phyloP scores from a whole-genome alignment of 2,113 vertebrate species.

The Syngnathoides biaculeatus region DNA sequence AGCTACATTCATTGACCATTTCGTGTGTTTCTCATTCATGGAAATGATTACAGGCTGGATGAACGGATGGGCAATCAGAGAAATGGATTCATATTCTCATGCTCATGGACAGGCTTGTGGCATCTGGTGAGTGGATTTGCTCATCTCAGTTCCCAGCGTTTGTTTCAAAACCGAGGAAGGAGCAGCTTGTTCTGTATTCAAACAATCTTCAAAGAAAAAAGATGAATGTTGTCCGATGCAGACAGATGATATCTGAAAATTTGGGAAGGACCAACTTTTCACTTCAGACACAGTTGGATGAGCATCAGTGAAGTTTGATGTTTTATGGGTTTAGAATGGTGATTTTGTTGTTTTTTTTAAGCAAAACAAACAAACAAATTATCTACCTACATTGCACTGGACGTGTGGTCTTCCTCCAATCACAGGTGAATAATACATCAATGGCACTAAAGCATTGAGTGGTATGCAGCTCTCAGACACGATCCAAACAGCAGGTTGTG shows the following conservation, averaged over 20 bases:
- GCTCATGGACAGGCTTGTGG: constrained; percentile 32
- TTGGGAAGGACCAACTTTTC: not conserved
- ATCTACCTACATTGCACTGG: not conserved
- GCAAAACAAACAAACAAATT: not conserved
- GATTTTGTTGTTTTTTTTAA: not conserved
- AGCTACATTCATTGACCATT: not conserved
- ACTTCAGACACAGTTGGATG: not conserved
- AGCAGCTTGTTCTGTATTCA: not conserved
- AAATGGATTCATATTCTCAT: constrained; percentile 46
- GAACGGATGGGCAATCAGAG: constrained; percentile 45
- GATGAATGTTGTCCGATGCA: not conserved
- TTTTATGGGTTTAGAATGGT: not conserved
- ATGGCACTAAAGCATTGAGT: not conserved
- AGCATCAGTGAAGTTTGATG: not conserved
- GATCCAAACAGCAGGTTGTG: no score
- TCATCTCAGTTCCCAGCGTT: constrained; percentile 7
- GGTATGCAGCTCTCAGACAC: not conserved
- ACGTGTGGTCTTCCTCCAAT: not conserved
- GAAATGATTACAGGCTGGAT: constrained; percentile 34
- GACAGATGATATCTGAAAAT: not conserved
- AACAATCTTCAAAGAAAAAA: constrained; percentile 14
- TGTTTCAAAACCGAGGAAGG: constrained; percentile 1
- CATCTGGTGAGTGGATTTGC: constrained; percentile 64
- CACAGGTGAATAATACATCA: not conserved
- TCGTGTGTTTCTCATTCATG: constrained; percentile 13